A percentile compares a stretch with the other conserved stretches of the same genome.
Evolutionary conservation across 2,113 vertebrate genomes (phyloP).

Genomic region (Lonchura striata): DNA sequence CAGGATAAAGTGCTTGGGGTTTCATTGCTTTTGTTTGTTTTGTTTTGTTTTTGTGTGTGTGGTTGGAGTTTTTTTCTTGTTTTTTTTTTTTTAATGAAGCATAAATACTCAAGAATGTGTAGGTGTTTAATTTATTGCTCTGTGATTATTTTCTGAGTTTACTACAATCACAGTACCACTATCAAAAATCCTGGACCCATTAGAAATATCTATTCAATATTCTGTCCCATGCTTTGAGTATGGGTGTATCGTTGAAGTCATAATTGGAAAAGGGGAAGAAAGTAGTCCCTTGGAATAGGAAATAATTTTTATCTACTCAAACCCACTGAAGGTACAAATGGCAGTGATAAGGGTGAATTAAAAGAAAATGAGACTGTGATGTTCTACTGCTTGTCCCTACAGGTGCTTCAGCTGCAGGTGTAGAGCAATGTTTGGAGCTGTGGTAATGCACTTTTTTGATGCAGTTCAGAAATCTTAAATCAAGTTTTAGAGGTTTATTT

Average conservation of each 20-base stretch:
- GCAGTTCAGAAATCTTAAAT: neutral
- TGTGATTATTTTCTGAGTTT: neutral
- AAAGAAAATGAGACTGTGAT: neutral
- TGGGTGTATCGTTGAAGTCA: neutral
- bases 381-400: neutral
- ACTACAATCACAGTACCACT: neutral
- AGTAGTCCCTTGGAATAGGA: neutral
- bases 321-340: neutral
- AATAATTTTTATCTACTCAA: neutral
- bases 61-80: neutral
- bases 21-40: neutral
- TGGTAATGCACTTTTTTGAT: neutral
- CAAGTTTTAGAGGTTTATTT: neutral
- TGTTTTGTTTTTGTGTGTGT: neutral
- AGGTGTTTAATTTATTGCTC: neutral
- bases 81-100: neutral
- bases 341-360: neutral
- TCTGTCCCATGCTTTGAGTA: neutral
- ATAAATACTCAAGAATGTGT: neutral
- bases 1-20: neutral
- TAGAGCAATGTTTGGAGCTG: neutral
- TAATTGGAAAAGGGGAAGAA: neutral
- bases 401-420: neutral
- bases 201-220: neutral
- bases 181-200: neutral